A percentile compares a stretch with the other conserved stretches of the same genome.
phyloP scores from a whole-genome alignment of 2,888 invertebrate genomes.

The Lamellibrachia columna region DNA sequence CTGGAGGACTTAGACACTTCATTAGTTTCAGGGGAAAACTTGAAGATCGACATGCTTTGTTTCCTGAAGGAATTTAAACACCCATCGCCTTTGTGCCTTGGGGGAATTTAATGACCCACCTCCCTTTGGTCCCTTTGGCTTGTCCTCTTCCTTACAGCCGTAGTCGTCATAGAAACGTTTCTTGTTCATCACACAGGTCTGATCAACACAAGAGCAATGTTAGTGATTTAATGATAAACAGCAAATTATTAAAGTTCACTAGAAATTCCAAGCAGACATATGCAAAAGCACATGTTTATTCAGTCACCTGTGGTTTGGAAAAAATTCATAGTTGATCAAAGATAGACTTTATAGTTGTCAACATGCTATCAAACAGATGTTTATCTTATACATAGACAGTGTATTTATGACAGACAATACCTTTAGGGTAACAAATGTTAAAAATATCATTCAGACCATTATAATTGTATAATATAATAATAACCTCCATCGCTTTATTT shows the following conservation, averaged over 20 bases:
- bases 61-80: not conserved
- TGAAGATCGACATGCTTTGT: too few relatives aligned
- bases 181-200: constrained; percentile 67
- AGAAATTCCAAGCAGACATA: not conserved
- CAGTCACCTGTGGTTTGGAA: not conserved
- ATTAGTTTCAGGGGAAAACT: too few relatives aligned
- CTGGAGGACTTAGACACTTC: not conserved
- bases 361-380: too few relatives aligned
- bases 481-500: too few relatives aligned
- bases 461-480: too few relatives aligned
- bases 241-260: not conserved
- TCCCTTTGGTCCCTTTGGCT: not conserved
- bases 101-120: not conserved
- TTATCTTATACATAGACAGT: too few relatives aligned
- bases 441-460: too few relatives aligned
- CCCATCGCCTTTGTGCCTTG: not conserved
- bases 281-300: not conserved
- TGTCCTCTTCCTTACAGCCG: constrained; percentile 37
- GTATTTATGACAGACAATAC: too few relatives aligned
- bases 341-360: not conserved
- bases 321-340: not conserved
- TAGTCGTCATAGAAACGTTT: constrained; percentile 65
- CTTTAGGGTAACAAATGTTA: too few relatives aligned
- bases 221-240: not conserved
- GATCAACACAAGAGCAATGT: constrained; percentile 31